phyloP scores from a whole-genome alignment of 2,797 vertebrate species.

The Mallotus villosus region DNA sequence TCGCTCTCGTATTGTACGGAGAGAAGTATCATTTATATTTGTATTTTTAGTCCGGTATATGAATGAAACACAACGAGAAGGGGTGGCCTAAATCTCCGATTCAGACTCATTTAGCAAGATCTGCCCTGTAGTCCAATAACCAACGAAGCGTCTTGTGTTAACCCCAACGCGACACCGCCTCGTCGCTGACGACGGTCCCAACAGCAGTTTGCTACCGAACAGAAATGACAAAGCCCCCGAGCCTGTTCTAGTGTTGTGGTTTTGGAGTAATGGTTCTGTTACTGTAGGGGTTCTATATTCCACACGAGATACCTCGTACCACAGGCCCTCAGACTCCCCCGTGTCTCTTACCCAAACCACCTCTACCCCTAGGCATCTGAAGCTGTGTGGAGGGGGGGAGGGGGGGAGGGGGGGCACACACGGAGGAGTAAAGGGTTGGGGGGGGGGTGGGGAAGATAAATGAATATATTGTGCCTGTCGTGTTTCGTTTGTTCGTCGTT shows the following conservation, averaged over 20 bases:
- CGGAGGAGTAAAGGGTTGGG: no score
- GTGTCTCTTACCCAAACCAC: no score
- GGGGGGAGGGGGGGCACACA: neutral
- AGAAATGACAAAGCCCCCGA: neutral
- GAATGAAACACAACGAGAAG: neutral
- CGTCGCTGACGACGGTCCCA: neutral
- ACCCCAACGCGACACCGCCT: neutral
- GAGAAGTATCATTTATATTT: neutral
- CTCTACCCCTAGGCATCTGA: neutral
- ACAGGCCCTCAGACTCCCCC: neutral
- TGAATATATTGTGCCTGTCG: conserved; percentile 20
- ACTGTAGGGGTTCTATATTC: neutral
- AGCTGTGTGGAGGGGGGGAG: conserved; percentile 20
- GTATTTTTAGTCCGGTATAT: neutral
- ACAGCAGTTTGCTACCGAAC: neutral
- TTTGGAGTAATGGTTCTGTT: neutral
- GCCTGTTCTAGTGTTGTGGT: neutral
- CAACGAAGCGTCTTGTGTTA: neutral
- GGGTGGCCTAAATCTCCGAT: no score
- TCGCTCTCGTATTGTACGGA: no score
- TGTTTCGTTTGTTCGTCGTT: conserved; percentile 18
- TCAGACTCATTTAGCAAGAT: neutral
- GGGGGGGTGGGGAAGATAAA: conserved; percentile 10
- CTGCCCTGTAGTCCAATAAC: neutral
- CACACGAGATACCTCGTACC: no score